A percentile compares a stretch with the other conserved stretches of the same genome.
Conservation (phyloP, 2,888 invertebrate genomes). For the Lithophane ornitopus region DNA sequence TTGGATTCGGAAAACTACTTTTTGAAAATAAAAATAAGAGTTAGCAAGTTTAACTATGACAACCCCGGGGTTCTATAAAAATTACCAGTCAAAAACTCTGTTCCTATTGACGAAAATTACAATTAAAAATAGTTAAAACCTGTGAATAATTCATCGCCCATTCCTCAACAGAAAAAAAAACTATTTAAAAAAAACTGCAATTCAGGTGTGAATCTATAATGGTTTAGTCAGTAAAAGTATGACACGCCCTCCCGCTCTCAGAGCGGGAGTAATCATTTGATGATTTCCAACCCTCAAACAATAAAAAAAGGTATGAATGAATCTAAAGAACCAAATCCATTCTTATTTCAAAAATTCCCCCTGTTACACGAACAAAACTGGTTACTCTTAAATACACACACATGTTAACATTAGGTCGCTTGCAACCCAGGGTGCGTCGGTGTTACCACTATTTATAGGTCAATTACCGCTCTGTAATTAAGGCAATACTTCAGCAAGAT, state of each 20-base stretch:
- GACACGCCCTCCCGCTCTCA: no score
- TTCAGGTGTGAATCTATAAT: neutral
- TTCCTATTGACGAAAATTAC: neutral
- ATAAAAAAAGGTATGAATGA: no score
- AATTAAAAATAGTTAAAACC: neutral
- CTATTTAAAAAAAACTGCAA: neutral
- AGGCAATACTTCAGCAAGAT: constrained; percentile 78
- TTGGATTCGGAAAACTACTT: constrained; percentile 19
- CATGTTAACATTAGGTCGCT: constrained; percentile 40
- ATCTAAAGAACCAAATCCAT: neutral
- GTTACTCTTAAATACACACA: constrained; percentile 45
- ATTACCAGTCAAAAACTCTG: neutral
- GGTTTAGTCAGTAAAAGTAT: no score
- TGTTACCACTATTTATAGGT: constrained; percentile 78
- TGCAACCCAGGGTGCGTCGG: constrained; percentile 57
- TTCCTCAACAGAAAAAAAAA: neutral
- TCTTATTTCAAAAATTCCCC: constrained; percentile 9
- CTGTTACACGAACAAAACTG: constrained; percentile 33
- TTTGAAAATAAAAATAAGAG: constrained; percentile 7
- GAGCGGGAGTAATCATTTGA: no score
- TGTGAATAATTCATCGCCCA: neutral
- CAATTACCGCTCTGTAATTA: constrained; percentile 81
- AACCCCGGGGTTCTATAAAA: neutral
- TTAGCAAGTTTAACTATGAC: neutral
- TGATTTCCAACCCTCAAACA: no score